phyloP scores from a whole-genome alignment of 2,797 vertebrate genomes.

The Clangula hyemalis region DNA sequence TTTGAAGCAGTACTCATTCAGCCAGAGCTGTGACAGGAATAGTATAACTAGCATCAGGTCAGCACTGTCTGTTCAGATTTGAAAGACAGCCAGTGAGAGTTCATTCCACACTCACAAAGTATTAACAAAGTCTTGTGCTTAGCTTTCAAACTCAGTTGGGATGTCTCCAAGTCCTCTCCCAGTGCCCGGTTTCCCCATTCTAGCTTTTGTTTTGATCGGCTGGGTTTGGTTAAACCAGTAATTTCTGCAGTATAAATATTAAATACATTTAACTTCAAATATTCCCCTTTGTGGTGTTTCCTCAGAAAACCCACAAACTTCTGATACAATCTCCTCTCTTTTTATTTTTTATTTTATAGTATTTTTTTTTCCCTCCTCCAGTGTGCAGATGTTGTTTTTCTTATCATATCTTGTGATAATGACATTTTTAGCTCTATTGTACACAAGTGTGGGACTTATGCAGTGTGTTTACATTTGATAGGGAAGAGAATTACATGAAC shows the following conservation, averaged over 20 bases:
- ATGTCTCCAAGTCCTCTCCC: constrained; percentile 16
- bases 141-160: constrained; percentile 22
- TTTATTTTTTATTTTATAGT: background rate
- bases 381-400: constrained; percentile 9
- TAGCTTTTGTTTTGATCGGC: constrained; percentile 28
- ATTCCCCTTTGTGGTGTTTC: background rate
- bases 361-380: background rate
- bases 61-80: background rate
- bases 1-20: background rate
- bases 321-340: background rate
- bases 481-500: constrained; percentile 30
- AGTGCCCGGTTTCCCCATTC: constrained; percentile 39
- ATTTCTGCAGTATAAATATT: constrained; percentile 51
- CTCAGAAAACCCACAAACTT: background rate
- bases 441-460: background rate
- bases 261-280: background rate
- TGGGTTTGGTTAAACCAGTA: constrained; percentile 50
- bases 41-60: background rate
- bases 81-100: background rate
- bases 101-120: background rate
- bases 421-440: constrained; percentile 14
- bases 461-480: constrained; percentile 21
- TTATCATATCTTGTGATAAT: background rate
- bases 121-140: background rate
- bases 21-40: background rate